phyloP scores from a whole-genome alignment of 2,797 vertebrate species.

The Sternarchorhynchus goeldii region DNA sequence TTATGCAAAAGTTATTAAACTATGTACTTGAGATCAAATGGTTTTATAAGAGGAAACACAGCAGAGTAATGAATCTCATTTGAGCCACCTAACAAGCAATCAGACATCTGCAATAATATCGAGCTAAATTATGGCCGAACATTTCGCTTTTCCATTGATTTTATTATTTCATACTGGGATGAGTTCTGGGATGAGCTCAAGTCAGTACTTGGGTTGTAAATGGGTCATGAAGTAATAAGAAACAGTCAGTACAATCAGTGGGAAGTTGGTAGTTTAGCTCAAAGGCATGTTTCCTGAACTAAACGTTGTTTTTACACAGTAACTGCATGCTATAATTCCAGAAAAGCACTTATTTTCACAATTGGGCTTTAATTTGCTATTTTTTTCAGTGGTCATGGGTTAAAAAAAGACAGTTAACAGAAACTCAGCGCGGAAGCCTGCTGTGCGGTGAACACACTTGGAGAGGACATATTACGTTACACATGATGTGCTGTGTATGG shows the following conservation, averaged over 20 bases:
- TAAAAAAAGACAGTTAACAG: constrained; percentile 13
- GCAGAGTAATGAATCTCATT: constrained; percentile 65
- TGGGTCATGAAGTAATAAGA: constrained; percentile 24
- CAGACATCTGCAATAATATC: constrained; percentile 54
- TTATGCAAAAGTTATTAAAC: constrained; percentile 75
- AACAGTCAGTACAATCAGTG: constrained; percentile 16
- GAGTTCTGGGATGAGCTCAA: constrained; percentile 20
- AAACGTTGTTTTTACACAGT: background rate
- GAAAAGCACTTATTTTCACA: background rate
- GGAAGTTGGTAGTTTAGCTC: constrained; percentile 14
- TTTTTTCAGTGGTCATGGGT: constrained; percentile 6
- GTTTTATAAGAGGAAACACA: constrained; percentile 61
- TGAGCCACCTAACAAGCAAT: constrained; percentile 59
- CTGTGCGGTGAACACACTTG: background rate
- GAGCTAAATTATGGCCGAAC: constrained; percentile 42
- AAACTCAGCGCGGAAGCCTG: background rate
- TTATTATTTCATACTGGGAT: constrained; percentile 44
- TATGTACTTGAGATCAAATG: constrained; percentile 72
- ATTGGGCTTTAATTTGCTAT: background rate
- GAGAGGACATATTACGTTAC: constrained; percentile 16
- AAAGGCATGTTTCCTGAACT: background rate
- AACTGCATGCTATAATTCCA: background rate
- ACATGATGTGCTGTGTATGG: constrained; percentile 12
- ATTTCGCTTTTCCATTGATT: constrained; percentile 29
- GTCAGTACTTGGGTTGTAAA: background rate